Evolutionary conservation across 2,797 vertebrate species (phyloP).

Genomic region (Chelon labrosus): DNA sequence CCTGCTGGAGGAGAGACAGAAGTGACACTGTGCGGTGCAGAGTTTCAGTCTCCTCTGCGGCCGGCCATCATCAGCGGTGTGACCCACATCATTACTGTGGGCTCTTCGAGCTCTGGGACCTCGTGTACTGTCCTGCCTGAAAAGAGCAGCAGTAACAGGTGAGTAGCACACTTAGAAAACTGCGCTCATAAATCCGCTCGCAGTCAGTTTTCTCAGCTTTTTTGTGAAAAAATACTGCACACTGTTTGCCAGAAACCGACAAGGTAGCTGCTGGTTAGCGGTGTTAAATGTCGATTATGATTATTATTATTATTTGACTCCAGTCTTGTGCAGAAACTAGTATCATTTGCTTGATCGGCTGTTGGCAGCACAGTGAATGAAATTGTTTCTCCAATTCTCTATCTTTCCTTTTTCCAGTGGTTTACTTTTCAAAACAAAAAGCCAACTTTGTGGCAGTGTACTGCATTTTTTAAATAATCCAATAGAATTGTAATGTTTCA

Average conservation of each 20-base stretch:
- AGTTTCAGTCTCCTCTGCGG: slow-evolving; percentile 80
- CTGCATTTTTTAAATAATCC: no score
- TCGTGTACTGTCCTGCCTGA: slow-evolving; percentile 77
- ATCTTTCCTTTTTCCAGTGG: no score
- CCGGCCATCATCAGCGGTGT: slow-evolving; percentile 34
- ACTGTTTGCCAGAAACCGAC: neutral
- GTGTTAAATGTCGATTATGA: neutral
- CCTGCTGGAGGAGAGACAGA: slow-evolving; percentile 84
- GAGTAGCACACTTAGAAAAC: slow-evolving; percentile 32
- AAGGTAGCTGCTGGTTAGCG: neutral
- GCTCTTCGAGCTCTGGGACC: slow-evolving; percentile 74
- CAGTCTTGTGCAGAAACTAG: neutral
- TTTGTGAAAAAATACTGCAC: neutral
- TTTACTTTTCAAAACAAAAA: no score
- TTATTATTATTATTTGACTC: neutral
- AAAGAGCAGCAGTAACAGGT: slow-evolving; percentile 81
- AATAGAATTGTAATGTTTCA: neutral
- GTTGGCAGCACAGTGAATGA: neutral
- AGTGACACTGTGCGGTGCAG: slow-evolving; percentile 89
- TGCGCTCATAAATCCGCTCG: no score
- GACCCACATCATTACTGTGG: slow-evolving; percentile 81
- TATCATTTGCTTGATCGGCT: no score
- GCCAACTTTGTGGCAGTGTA: no score
- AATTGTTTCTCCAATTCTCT: no score
- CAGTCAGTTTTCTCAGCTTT: neutral